These are phyloP conservation scores for Luidia sarsii DNA, from an alignment of 53 echinoderm and acorn worm genomes.

Conservation along the genomic window DNA sequence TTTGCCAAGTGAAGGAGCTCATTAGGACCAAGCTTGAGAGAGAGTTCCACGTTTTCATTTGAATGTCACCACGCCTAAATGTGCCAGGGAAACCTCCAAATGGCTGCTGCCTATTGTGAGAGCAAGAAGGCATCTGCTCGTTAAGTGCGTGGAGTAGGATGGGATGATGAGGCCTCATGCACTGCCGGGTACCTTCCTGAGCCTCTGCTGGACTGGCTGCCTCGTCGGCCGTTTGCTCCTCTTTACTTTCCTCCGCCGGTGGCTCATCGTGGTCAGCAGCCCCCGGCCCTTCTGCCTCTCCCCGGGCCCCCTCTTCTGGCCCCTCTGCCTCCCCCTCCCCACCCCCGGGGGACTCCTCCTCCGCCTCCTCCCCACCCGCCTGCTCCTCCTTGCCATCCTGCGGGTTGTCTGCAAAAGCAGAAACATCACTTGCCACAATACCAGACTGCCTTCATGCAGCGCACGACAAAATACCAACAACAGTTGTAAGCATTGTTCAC, in stretches of 20 bases:
- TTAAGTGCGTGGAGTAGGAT: too few relatives aligned
- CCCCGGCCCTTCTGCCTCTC: not conserved
- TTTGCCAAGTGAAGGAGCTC: too few relatives aligned
- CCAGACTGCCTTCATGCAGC: not conserved
- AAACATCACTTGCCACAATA: constrained; percentile 9
- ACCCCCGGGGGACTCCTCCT: constrained; percentile 2
- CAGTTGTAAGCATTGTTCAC: too few relatives aligned
- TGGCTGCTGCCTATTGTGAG: not conserved
- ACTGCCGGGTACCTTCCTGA: constrained; percentile 36
- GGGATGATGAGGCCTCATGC: not conserved
- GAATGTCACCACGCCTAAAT: not conserved
- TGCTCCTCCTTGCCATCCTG: constrained; percentile 25
- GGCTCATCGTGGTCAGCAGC: constrained; percentile 6
- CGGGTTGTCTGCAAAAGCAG: constrained; percentile 7
- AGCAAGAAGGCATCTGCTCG: not conserved
- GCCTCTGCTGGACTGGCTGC: constrained; percentile 24
- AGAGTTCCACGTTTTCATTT: too few relatives aligned
- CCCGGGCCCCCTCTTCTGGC: not conserved
- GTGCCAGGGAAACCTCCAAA: not conserved
- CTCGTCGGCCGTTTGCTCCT: constrained; percentile 34
- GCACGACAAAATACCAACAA: not conserved
- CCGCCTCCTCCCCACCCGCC: constrained; percentile 4
- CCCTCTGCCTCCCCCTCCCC: constrained; percentile 4
- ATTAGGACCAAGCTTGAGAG: too few relatives aligned
- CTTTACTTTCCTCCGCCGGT: constrained; percentile 28